phyloP scores from a whole-genome alignment of 2,797 vertebrate species.

The Chaetodon trifasciatus region DNA sequence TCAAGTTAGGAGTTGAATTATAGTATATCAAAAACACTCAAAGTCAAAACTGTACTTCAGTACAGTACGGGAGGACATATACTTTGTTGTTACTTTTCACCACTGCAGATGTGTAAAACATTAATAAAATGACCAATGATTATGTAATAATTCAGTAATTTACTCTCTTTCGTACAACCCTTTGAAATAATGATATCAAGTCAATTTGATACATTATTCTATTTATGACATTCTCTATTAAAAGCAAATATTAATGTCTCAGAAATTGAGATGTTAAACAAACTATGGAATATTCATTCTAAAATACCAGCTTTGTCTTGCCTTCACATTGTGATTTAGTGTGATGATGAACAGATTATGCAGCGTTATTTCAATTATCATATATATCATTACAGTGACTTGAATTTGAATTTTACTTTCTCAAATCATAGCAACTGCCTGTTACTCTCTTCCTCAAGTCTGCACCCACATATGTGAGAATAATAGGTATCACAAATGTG shows the following conservation, averaged over 20 bases:
- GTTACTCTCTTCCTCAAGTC: background rate
- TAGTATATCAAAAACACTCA: background rate
- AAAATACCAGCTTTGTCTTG: background rate
- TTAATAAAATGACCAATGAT: conserved; percentile 8
- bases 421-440: background rate
- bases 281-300: background rate
- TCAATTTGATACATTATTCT: conserved; percentile 15
- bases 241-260: conserved; percentile 11
- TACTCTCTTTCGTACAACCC: conserved; percentile 1
- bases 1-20: background rate
- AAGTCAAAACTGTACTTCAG: background rate
- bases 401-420: background rate
- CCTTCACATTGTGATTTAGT: background rate
- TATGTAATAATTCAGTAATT: conserved; percentile 24
- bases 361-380: background rate
- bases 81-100: background rate
- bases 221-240: conserved; percentile 12
- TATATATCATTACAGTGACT: background rate
- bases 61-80: background rate
- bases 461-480: conserved; percentile 34
- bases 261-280: background rate
- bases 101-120: conserved; percentile 1
- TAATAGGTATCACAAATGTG: conserved; percentile 49
- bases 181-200: conserved; percentile 29
- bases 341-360: background rate